phyloP scores from a whole-genome alignment of 2,113 vertebrate species.

The Sebastes fasciatus region DNA sequence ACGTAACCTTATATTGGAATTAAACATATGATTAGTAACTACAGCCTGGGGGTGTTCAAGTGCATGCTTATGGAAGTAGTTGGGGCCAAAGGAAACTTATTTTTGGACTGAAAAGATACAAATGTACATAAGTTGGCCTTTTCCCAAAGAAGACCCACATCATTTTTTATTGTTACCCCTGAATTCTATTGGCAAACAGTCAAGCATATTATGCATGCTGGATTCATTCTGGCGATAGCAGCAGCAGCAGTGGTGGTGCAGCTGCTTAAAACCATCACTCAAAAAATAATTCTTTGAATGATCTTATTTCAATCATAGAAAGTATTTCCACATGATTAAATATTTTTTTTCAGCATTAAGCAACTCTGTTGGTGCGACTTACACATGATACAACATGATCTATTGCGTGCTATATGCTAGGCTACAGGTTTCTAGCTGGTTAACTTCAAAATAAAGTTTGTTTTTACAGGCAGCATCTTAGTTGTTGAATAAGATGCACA shows the following conservation, averaged over 20 bases:
- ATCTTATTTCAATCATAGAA: too few relatives aligned
- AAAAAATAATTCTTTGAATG: not conserved
- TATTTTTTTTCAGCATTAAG: too few relatives aligned
- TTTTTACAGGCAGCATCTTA: not conserved
- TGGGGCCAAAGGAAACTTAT: not conserved
- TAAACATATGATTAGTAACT: not conserved
- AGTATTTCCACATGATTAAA: too few relatives aligned
- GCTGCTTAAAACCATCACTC: conserved; percentile 40
- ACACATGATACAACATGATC: not conserved
- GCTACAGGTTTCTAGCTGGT: not conserved
- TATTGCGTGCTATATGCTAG: not conserved
- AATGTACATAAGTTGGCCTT: not conserved
- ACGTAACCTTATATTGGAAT: not conserved
- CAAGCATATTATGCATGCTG: not conserved
- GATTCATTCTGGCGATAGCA: not conserved
- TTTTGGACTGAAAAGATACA: not conserved
- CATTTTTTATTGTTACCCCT: not conserved
- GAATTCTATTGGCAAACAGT: not conserved
- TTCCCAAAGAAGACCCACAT: not conserved
- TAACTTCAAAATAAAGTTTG: conserved; percentile 3
- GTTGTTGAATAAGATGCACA: not conserved
- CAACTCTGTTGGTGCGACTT: too few relatives aligned
- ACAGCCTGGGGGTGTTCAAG: not conserved
- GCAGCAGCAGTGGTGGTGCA: conserved; percentile 5
- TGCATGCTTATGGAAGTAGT: not conserved